A percentile compares a stretch with the other conserved stretches of the same genome.
Evolutionary conservation across 2,797 vertebrate species (phyloP).

Genomic region (Tragelaphus oryx): DNA sequence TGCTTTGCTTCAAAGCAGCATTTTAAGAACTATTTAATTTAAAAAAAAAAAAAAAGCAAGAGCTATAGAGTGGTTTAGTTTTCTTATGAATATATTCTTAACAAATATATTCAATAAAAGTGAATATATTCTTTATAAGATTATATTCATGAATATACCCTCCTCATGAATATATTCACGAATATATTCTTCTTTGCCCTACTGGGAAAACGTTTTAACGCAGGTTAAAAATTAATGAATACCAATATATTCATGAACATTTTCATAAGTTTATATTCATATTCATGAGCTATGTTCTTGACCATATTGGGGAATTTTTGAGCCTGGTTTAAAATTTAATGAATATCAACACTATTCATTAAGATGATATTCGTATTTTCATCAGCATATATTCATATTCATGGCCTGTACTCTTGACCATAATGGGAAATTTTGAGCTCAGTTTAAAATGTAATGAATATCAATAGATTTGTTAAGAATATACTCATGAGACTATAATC

Average conservation of each 20-base stretch:
- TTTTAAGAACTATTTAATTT: slow-evolving; percentile 51
- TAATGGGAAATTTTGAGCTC: slow-evolving; percentile 52
- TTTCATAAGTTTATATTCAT: slow-evolving; percentile 70
- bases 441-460: slow-evolving; percentile 64
- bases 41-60: slow-evolving; percentile 41
- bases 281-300: slow-evolving; percentile 68
- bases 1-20: too few species aligned
- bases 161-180: slow-evolving; percentile 70
- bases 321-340: slow-evolving; percentile 72
- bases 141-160: slow-evolving; percentile 68
- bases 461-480: slow-evolving; percentile 55
- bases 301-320: slow-evolving; percentile 66
- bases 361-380: slow-evolving; percentile 63
- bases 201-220: slow-evolving; percentile 70
- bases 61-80: background rate
- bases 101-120: slow-evolving; percentile 63
- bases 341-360: slow-evolving; percentile 69
- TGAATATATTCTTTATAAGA: slow-evolving; percentile 65
- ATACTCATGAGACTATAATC: slow-evolving; percentile 45
- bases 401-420: slow-evolving; percentile 50
- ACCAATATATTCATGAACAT: slow-evolving; percentile 72
- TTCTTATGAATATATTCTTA: slow-evolving; percentile 56
- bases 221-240: slow-evolving; percentile 74
- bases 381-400: slow-evolving; percentile 69
- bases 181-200: slow-evolving; percentile 68